Evolutionary conservation across 2,113 vertebrate species (phyloP), one percentile per base, ranked within the genome.

Genomic region (Deroptyus accipitrinus): DNA sequence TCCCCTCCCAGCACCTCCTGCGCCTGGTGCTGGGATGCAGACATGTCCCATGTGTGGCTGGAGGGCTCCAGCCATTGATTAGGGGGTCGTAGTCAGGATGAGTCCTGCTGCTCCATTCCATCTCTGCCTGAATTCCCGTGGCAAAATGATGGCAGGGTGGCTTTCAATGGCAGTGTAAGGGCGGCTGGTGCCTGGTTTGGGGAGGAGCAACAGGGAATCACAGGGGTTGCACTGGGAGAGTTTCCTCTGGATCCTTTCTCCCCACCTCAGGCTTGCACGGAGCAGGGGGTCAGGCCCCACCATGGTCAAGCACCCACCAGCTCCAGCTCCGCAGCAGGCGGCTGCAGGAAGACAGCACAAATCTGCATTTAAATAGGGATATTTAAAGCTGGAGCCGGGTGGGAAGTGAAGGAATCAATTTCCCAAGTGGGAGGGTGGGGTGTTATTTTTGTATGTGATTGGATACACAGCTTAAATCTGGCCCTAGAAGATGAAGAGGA

Each of bases 361-460:
- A 92, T 61, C 91, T 63, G 94, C 92, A 83, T 95, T 79, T 13
- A 41, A 91, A 91, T 86, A 62, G 86, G 91, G 96, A 92, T 97
- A 96, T 97, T 96, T 97, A 95, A 95, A 96, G 86, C 83, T 83
- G 2, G 31, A 81, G 91, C 77, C 23, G 88, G 94, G 96, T 94
- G 95, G 94, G 95, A 96, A 94, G 92, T 1, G 31, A 63, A 95
- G 90, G 96, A 95, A 96, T 96, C 94, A 4, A n/a, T 94, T 96
- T 96, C 96, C 96, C 86, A 74, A 92, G 96, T 96, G 88, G 96
- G 96, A 96, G 94, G 95, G 96, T 33, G 44, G 89, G 83, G 44
- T 90, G 96, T 91, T 96, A 94, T 97, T 97, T 96, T 95, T 96
- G 42, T 13, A 66, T 69, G 27, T 66, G 78, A 33, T 73, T 89